Evolutionary conservation across 2,888 invertebrate species (phyloP), one percentile per base, ranked within the genome.

Genomic region (Anthoptus insignis): DNA sequence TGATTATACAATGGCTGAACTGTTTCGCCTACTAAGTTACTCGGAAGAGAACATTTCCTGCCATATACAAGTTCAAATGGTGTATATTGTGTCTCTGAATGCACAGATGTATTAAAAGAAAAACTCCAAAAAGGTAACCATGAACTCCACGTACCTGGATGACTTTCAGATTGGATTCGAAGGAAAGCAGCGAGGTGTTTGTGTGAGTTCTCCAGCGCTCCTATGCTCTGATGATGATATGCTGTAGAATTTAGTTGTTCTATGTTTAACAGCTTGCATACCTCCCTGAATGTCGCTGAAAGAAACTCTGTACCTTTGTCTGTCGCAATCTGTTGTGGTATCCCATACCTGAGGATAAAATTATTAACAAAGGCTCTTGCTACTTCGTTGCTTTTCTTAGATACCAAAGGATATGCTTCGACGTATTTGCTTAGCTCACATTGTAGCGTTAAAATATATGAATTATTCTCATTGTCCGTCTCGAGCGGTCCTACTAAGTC

Each of bases 181-280:
- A 69, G 39, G 64, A 64, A 72, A 14, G 57, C 24, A 22, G 42
- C 47, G 39, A 69, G 39, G 13, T 27, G 39, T 52, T 65, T 65
- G 21, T 70, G 70, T 8, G 60, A 57, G 14, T 59, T 59, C 45
- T 72, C 69, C 7, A 72, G 45, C 9, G 66, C 64, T 5, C 67
- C 69, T 13, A 71, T 63, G 9, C 59, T 58, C 50, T 68, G 61
- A 19, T 73, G 71, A 47, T 73, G 69, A 57, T 73, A 69, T 5
- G 73, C 68, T 9, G 71, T 71, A 3, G 68, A 70, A 14, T 53
- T 47, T 39, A 71, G 29, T 52, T 73, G 64, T 49, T 70, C 53
- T 29, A 75, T 72, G n/a, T 68, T 37, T 47, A 74, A 54, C 39
- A 73, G 45, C 19, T 61, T 71, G 69, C 74, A 73, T 45, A 74